phyloP scores from a whole-genome alignment of 2,888 invertebrate genomes.

The Sinelater perroti region DNA sequence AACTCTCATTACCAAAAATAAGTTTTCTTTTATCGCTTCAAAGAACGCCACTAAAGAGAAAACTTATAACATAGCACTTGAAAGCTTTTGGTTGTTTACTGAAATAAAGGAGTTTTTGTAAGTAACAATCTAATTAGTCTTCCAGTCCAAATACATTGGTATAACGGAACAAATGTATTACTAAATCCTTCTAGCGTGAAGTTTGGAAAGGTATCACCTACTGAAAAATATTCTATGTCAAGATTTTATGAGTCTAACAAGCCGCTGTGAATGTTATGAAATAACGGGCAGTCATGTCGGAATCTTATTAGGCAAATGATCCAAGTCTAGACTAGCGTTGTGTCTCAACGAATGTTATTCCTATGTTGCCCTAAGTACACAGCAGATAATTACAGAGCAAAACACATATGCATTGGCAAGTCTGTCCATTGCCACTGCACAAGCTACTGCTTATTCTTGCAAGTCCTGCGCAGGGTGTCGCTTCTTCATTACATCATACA shows the following conservation, averaged over 20 bases:
- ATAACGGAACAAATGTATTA: conserved; percentile 11
- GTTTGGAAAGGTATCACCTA: conserved; percentile 33
- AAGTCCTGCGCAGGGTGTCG: conserved; percentile 61
- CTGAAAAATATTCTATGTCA: conserved; percentile 28
- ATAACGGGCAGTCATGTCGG: conserved; percentile 21
- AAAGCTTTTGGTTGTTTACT: no score
- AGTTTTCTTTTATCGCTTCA: no score
- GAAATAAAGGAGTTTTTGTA: no score
- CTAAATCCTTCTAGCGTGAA: conserved; percentile 15
- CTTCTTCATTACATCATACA: conserved; percentile 79
- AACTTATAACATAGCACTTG: no score
- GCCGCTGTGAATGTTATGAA: conserved; percentile 11
- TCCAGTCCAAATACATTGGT: no score
- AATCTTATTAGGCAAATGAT: conserved; percentile 18
- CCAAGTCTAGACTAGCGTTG: conserved; percentile 13
- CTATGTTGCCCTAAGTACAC: conserved; percentile 6
- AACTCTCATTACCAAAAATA: no score
- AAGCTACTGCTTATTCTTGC: conserved; percentile 28
- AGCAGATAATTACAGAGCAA: conserved; percentile 1
- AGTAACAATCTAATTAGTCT: no score
- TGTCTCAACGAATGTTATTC: conserved; percentile 1
- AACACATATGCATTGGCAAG: background rate
- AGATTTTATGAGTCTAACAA: conserved; percentile 23
- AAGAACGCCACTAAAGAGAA: no score
- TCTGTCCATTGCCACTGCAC: background rate